Conservation (phyloP, 2,797 vertebrate genomes). For the Hoplostethus mediterraneus region DNA sequence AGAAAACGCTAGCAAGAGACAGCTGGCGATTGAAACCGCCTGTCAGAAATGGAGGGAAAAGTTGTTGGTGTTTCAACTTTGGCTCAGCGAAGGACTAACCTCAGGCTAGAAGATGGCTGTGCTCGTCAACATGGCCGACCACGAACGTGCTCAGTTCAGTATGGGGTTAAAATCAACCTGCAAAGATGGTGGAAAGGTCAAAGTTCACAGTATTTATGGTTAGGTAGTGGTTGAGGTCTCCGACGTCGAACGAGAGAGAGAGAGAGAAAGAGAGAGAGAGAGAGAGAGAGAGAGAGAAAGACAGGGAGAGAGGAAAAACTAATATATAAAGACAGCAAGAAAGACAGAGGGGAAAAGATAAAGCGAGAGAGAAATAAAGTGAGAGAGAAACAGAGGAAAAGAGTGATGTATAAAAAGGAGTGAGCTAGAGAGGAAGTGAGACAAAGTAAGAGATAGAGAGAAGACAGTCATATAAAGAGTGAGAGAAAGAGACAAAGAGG, state of each 20-base stretch:
- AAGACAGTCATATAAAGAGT: no score
- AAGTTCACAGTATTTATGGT: conserved; percentile 30
- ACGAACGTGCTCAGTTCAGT: neutral
- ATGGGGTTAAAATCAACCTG: neutral
- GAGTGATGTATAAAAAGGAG: no score
- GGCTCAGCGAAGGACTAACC: neutral
- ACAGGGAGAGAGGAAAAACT: neutral
- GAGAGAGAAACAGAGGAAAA: no score
- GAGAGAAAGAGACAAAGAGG: neutral
- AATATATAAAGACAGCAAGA: no score
- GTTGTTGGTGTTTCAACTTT: neutral
- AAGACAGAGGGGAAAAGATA: neutral
- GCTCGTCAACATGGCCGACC: neutral
- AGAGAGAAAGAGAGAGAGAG: neutral
- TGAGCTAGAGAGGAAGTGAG: no score
- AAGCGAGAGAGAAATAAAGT: neutral
- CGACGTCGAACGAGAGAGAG: neutral
- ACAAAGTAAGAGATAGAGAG: no score
- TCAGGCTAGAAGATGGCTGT: neutral
- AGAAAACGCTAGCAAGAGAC: conserved; percentile 3
- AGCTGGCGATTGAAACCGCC: neutral
- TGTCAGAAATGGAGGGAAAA: conserved; percentile 4
- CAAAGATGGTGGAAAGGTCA: neutral
- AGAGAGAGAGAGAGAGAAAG: neutral
- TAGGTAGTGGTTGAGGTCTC: conserved; percentile 43